Conservation (phyloP, 1,140 invertebrate genomes). For the Drosophila triauraria region DNA sequence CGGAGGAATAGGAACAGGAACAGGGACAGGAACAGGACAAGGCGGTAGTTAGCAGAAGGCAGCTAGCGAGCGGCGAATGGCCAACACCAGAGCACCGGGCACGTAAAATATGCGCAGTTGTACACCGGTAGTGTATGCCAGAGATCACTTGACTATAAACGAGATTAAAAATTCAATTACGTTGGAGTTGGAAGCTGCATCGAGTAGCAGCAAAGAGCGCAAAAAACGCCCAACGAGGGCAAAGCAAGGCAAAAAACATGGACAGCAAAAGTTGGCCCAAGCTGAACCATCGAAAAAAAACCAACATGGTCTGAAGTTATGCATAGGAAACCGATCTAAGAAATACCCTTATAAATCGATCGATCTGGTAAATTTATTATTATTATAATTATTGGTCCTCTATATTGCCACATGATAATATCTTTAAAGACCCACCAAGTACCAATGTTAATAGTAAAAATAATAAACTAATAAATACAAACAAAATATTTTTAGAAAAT, state of each 20-base stretch:
- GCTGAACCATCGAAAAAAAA: constrained; percentile 32
- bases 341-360: background rate
- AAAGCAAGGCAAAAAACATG: constrained; percentile 51
- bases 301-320: background rate
- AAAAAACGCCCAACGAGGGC: constrained; percentile 42
- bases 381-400: background rate
- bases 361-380: background rate
- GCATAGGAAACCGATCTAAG: background rate
- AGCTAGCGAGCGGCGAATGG: constrained; percentile 29
- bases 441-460: too few species aligned
- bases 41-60: constrained; percentile 41
- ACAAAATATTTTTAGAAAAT: too few species aligned
- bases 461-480: too few species aligned
- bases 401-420: too few species aligned
- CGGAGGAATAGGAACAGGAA: constrained; percentile 4
- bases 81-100: constrained; percentile 48
- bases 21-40: constrained; percentile 39
- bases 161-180: constrained; percentile 84
- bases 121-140: constrained; percentile 76
- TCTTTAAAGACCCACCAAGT: too few species aligned
- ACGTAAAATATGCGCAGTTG: constrained; percentile 80
- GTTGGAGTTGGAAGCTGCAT: constrained; percentile 80
- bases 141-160: constrained; percentile 84
- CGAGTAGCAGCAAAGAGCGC: constrained; percentile 65
- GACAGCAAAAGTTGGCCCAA: constrained; percentile 65